A percentile compares a stretch with the other conserved stretches of the same genome.
phyloP scores from a whole-genome alignment of 2,113 vertebrate genomes.

The Nipponia nippon region DNA sequence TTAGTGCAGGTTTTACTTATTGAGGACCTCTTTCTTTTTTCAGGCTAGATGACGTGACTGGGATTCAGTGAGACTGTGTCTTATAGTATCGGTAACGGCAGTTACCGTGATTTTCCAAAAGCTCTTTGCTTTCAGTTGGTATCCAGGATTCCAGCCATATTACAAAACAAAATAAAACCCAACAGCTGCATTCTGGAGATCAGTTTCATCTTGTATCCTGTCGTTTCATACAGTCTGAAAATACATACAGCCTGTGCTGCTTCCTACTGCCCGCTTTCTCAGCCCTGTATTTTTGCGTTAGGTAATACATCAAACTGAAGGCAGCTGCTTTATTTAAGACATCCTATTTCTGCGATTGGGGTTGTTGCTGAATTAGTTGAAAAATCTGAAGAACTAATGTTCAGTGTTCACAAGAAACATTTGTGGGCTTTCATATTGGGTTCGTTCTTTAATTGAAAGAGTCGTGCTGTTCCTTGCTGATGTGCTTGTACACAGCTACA shows the following conservation, averaged over 20 bases:
- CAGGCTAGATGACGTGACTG: accelerated
- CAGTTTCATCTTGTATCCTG: background rate
- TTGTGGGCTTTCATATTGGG: background rate
- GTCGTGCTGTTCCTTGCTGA: background rate
- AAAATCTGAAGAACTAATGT: background rate
- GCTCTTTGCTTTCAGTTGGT: background rate
- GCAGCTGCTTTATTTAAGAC: background rate
- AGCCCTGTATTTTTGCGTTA: background rate
- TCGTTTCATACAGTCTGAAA: background rate
- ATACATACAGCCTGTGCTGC: background rate
- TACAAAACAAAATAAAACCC: background rate
- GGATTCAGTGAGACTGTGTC: background rate
- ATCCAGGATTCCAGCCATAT: background rate
- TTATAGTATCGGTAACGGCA: too few relatives aligned
- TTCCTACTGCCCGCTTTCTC: background rate
- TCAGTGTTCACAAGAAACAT: background rate
- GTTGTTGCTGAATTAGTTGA: background rate
- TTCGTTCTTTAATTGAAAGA: background rate
- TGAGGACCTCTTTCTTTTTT: background rate
- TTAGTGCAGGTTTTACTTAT: background rate
- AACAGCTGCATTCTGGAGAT: background rate
- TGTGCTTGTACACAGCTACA: background rate
- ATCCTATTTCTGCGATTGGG: background rate
- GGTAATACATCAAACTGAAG: background rate
- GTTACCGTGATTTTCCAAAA: background rate